Evolutionary conservation across 2,113 vertebrate species (phyloP), one percentile per base, ranked within the genome.

Genomic region (Hoplias malabaricus): DNA sequence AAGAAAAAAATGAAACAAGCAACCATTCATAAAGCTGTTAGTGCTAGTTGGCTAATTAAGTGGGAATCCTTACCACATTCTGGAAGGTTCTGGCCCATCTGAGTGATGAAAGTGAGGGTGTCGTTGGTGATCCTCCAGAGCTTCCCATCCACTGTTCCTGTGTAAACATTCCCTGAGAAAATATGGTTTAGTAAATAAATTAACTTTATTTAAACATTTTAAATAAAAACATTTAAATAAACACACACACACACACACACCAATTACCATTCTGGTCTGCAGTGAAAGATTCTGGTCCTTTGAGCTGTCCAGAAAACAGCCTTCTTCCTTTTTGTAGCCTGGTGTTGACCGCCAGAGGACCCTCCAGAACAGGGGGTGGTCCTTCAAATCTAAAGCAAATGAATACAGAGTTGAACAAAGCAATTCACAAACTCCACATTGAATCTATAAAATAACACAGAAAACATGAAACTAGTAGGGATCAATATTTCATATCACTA

Each of bases 131-230:
- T 90, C 57, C 86, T 83, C 91, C 92, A 93, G 69, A 93, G 84
- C 29, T 92, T 93, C 74, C 90, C 92, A 63, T 92, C 90, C 71
- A 92, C 91, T 0, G 91, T 92, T 0, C 92, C 92, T 0, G 90
- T 93, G 82, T 89, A 93, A 50, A 92, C 72, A 12, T 91, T 92
- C 68, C 90, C 91, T 93, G 31, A 36, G 4, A 25, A 34, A 33
- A 36, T 9, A 62, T 6, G 36, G 61, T 21, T n/a, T 36, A 9
- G 33, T 19, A 61, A n/a, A n/a, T n/a, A n/a, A n/a, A n/a, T n/a
- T n/a, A n/a, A n/a, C n/a, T n/a, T n/a, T n/a, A n/a, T n/a, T n/a
- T n/a, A n/a, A n/a, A n/a, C n/a, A n/a, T n/a, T n/a, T n/a, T n/a
- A n/a, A n/a, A n/a, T n/a, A n/a, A n/a, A n/a, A n/a, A n/a, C n/a